These are phyloP conservation scores for Mycetomoellerius zeteki DNA, from an alignment of 1,140 invertebrate genomes.

Conservation along the genomic window DNA sequence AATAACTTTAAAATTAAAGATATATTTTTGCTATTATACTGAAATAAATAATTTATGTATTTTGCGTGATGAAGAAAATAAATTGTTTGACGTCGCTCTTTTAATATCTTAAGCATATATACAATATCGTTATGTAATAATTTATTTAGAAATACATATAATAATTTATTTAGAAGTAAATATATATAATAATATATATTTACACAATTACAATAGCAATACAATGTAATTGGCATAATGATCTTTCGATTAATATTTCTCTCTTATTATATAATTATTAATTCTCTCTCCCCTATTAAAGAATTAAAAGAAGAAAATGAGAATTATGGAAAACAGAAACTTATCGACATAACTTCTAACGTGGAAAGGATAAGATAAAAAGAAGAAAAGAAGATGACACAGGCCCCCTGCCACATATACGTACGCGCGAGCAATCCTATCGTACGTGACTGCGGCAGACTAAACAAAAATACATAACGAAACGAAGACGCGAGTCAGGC, in stretches of 20 bases:
- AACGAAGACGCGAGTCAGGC: constrained; percentile 35
- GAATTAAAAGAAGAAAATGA: neutral
- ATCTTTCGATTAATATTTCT: neutral
- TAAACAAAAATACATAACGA: constrained; percentile 71
- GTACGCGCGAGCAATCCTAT: constrained; percentile 34
- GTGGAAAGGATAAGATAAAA: neutral
- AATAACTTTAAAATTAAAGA: neutral
- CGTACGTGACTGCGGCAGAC: constrained; percentile 65
- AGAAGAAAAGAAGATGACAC: constrained; percentile 41
- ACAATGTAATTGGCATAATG: no score
- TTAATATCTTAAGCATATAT: neutral
- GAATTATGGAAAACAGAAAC: neutral
- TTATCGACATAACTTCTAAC: neutral
- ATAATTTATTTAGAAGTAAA: neutral
- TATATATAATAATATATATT: neutral
- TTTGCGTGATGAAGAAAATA: neutral
- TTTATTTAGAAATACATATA: neutral
- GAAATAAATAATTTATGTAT: constrained; percentile 1
- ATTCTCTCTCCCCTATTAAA: neutral
- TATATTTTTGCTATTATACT: neutral
- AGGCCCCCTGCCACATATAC: neutral
- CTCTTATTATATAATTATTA: no score
- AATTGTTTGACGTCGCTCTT: neutral
- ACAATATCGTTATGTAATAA: neutral
- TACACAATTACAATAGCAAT: neutral